Evolutionary conservation across 2,113 vertebrate genomes (phyloP).

Genomic region (Mandrillus leucophaeus): DNA sequence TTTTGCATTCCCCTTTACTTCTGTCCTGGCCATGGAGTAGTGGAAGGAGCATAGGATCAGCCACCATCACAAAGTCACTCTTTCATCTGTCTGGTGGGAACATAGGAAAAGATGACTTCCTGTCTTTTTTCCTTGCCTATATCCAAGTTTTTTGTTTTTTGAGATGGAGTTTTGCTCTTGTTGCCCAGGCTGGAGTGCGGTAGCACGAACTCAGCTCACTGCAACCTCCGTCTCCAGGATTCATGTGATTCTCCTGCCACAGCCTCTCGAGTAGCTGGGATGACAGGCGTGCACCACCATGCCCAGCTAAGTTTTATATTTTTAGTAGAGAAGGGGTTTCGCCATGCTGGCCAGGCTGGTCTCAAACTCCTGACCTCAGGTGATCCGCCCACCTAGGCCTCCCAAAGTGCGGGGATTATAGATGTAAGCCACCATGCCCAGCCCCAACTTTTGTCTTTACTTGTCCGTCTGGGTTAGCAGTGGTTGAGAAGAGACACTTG

Average conservation of each 20-base stretch:
- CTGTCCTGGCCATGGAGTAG: too few relatives aligned
- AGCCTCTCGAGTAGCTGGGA: not conserved
- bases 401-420: not conserved
- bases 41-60: not conserved
- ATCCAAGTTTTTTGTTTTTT: too few relatives aligned
- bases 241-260: rapidly evolving
- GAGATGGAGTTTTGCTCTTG: not conserved
- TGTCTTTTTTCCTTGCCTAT: too few relatives aligned
- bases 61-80: rapidly evolving
- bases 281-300: not conserved
- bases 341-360: not conserved
- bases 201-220: not conserved
- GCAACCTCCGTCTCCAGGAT: not conserved
- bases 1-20: too few relatives aligned
- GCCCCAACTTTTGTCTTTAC: rapidly evolving
- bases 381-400: not conserved
- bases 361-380: not conserved
- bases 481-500: rapidly evolving
- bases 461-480: not conserved
- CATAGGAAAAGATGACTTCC: not conserved
- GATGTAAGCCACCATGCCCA: too few relatives aligned
- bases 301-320: not conserved
- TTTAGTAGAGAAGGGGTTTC: not conserved
- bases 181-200: not conserved
- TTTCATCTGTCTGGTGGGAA: not conserved